Conservation (phyloP, 2,113 vertebrate species). For the Daubentonia madagascariensis region DNA sequence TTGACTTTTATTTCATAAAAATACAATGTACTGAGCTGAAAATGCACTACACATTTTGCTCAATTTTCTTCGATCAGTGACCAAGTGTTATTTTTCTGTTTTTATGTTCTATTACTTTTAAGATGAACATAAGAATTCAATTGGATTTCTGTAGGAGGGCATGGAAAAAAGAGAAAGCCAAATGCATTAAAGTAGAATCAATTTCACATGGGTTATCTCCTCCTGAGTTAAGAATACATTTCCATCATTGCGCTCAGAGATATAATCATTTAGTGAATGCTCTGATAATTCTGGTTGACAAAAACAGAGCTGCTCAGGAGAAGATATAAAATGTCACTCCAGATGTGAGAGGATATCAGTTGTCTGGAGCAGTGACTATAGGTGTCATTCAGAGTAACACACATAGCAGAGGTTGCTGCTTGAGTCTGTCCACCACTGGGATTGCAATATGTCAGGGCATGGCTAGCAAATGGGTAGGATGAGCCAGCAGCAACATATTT, state of each 20-base stretch:
- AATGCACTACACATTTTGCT: not conserved
- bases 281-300: not conserved
- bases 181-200: conserved; percentile 18
- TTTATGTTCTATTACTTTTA: conserved; percentile 38
- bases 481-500: too few relatives aligned
- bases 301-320: not conserved
- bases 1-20: conserved; percentile 7
- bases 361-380: not conserved
- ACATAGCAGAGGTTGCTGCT: not conserved
- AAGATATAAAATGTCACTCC: not conserved
- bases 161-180: not conserved
- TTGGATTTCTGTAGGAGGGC: conserved; percentile 20
- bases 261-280: conserved; percentile 46
- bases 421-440: not conserved
- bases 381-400: not conserved
- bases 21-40: not conserved
- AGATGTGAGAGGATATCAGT: not conserved
- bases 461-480: not conserved
- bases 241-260: conserved; percentile 25
- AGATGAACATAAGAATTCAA: conserved; percentile 36
- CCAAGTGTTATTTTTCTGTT: conserved; percentile 41
- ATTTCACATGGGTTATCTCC: conserved; percentile 31
- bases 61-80: not conserved
- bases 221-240: conserved; percentile 47
- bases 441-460: not conserved